Percentiles rank a stretch among this genome's conserved stretches.
phyloP scores from a whole-genome alignment of 2,888 invertebrate species.

The Pristionchus maxplancki region DNA sequence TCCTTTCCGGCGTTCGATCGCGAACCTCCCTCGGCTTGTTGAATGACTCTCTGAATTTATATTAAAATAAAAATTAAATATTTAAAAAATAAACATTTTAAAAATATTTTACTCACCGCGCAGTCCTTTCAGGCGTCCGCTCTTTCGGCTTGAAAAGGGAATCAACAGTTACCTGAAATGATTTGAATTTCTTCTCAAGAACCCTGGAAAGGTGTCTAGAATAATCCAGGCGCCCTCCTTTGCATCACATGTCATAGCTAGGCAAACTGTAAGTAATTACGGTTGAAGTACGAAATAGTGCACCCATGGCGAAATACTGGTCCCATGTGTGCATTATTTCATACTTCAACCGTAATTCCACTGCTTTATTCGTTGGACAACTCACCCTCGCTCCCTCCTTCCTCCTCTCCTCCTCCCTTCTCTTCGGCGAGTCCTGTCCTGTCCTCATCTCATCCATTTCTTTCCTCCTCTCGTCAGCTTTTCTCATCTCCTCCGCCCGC shows the following conservation, averaged over 20 bases:
- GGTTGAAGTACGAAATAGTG: too few species aligned
- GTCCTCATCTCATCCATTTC: not conserved
- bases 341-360: too few species aligned
- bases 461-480: constrained; percentile 36
- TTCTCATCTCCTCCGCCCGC: constrained; percentile 53
- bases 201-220: too few species aligned
- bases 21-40: not conserved
- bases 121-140: not conserved
- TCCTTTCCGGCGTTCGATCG: not conserved
- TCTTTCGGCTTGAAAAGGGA: constrained; percentile 63
- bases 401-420: constrained; percentile 30
- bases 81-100: not conserved
- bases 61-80: not conserved
- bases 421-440: constrained; percentile 20
- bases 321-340: too few species aligned
- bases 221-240: too few species aligned
- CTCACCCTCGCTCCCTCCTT: constrained; percentile 15
- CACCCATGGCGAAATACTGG: too few species aligned
- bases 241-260: too few species aligned
- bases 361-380: too few species aligned
- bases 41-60: not conserved
- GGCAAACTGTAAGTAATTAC: too few species aligned
- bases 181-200: not conserved
- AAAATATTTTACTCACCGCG: not conserved
- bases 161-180: constrained; percentile 58